Evolutionary conservation across 2,888 invertebrate genomes (phyloP).

Genomic region (Drosophila tanythrix): DNA sequence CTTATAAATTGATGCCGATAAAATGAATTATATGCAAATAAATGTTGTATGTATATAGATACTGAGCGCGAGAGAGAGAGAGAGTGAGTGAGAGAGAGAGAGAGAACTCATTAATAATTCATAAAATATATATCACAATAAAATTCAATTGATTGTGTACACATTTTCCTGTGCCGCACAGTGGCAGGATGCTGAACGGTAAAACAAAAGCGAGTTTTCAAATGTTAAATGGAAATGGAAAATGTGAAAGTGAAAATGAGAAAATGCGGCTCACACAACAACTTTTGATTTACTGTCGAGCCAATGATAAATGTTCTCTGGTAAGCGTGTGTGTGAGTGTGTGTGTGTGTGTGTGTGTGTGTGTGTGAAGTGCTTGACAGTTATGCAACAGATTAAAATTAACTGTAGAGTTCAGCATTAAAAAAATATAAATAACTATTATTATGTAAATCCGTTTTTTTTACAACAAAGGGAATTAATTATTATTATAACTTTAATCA

Average conservation of each 20-base stretch:
- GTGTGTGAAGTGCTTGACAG: conserved; percentile 4
- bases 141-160: conserved; percentile 79
- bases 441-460: no score
- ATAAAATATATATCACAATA: conserved; percentile 71
- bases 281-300: conserved; percentile 52
- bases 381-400: conserved; percentile 49
- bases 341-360: conserved; percentile 19
- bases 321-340: neutral
- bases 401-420: conserved; percentile 11
- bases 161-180: conserved; percentile 63
- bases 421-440: conserved; percentile 1
- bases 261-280: conserved; percentile 11
- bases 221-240: conserved; percentile 27
- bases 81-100: neutral
- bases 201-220: conserved; percentile 28
- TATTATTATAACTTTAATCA: no score
- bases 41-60: conserved; percentile 1
- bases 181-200: conserved; percentile 11
- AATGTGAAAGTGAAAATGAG: conserved; percentile 18
- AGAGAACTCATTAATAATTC: conserved; percentile 71
- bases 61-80: no score
- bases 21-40: conserved; percentile 13
- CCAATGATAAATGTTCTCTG: conserved; percentile 66
- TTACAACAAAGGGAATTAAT: no score
- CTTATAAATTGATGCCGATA: conserved; percentile 55